Percentiles rank a stretch among this genome's conserved stretches.
These are phyloP conservation scores for Halocynthia roretzi DNA, from an alignment of 23 tunicate species.

Conservation along the genomic window DNA sequence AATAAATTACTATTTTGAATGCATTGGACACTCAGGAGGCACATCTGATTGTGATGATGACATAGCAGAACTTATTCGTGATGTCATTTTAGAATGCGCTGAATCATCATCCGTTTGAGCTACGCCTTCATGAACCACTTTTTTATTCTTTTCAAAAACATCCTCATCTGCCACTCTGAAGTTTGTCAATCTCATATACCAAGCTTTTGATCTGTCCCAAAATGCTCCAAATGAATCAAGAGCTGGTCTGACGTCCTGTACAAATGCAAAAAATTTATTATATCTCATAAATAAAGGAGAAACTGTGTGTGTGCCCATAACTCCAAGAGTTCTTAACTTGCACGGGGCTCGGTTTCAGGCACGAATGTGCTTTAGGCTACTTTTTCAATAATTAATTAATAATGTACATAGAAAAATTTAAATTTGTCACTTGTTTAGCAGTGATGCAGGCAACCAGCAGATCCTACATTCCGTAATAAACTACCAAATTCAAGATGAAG, in stretches of 20 bases:
- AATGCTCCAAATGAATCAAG: slow-evolving; percentile 60
- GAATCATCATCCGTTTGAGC: not conserved
- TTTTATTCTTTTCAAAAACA: slow-evolving; percentile 11
- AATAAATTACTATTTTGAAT: slow-evolving; percentile 37
- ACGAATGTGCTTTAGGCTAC: too few species aligned
- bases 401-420: too few species aligned
- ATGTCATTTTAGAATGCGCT: slow-evolving; percentile 5
- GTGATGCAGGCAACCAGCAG: too few species aligned
- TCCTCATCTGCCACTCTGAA: slow-evolving; percentile 6
- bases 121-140: slow-evolving; percentile 19
- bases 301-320: too few species aligned
- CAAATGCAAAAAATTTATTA: not conserved
- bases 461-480: too few species aligned
- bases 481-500: too few species aligned
- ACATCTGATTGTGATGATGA: slow-evolving; percentile 30
- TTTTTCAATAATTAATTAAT: too few species aligned
- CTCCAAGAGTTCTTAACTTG: too few species aligned
- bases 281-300: too few species aligned
- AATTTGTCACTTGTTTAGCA: too few species aligned
- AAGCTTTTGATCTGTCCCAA: slow-evolving; percentile 79
- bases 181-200: slow-evolving; percentile 72
- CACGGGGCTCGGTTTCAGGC: too few species aligned
- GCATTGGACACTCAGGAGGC: slow-evolving; percentile 88
- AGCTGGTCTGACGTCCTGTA: slow-evolving; percentile 85
- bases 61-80: too few species aligned